A percentile compares a stretch with the other conserved stretches of the same genome.
Conservation (phyloP, 2,888 invertebrate species). For the Adelphocoris suturalis region DNA sequence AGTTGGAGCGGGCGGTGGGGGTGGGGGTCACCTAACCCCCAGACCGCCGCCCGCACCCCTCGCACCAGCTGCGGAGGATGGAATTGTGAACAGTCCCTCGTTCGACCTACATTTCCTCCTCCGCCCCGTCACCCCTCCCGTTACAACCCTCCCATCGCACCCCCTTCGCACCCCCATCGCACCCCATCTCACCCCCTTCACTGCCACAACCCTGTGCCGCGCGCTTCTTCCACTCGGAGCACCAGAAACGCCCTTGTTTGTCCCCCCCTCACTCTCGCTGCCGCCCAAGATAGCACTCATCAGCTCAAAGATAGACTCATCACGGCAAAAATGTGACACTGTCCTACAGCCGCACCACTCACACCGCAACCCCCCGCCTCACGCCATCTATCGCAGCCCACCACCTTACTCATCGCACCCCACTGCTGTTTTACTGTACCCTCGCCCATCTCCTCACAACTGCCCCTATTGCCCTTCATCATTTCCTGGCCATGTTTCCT, state of each 20-base stretch:
- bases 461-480: neutral
- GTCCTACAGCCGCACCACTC: constrained; percentile 28
- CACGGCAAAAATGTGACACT: constrained; percentile 50
- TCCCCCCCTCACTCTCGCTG: neutral
- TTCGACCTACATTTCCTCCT: constrained; percentile 45
- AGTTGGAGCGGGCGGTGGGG: neutral
- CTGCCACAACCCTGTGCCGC: neutral
- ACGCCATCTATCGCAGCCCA: neutral
- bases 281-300: constrained; percentile 40
- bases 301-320: constrained; percentile 50
- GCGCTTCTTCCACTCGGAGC: neutral
- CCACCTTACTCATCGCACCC: too few species aligned
- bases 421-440: neutral
- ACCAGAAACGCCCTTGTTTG: constrained; percentile 43
- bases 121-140: neutral
- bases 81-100: constrained; percentile 37
- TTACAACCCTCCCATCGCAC: neutral
- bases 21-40: neutral
- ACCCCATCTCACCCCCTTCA: too few species aligned
- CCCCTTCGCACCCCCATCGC: neutral
- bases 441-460: neutral
- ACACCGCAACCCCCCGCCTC: neutral
- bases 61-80: constrained; percentile 1
- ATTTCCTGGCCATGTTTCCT: neutral
- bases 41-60: neutral